Conservation (phyloP, 2,797 vertebrate genomes). For the Gephyroberyx darwinii region DNA sequence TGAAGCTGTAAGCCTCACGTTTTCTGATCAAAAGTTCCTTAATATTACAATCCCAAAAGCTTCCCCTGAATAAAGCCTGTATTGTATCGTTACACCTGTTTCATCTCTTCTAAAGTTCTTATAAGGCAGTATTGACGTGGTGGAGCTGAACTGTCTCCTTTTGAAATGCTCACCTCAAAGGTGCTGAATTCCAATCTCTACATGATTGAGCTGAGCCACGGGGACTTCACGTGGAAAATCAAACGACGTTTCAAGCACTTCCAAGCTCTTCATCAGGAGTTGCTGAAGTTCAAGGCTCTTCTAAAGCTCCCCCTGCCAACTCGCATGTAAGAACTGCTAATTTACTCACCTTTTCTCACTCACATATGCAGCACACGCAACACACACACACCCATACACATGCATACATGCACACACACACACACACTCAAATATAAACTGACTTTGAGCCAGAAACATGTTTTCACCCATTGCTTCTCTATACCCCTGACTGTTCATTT, state of each 20-base stretch:
- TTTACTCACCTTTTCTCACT: constrained; percentile 60
- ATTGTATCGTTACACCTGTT: constrained; percentile 40
- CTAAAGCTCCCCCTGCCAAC: constrained; percentile 74
- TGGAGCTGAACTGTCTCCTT: constrained; percentile 60
- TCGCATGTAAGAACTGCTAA: constrained; percentile 68
- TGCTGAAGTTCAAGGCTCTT: constrained; percentile 75
- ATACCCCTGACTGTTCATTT: constrained; percentile 58
- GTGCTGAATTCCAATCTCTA: constrained; percentile 76
- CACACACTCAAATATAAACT: constrained; percentile 10
- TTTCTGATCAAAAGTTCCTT: constrained; percentile 67
- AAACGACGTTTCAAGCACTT: constrained; percentile 78
- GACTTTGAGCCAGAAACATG: constrained; percentile 44
- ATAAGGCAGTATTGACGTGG: constrained; percentile 62
- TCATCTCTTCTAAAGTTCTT: constrained; percentile 69
- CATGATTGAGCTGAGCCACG: constrained; percentile 71
- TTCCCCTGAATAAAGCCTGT: constrained; percentile 61
- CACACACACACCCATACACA: constrained; percentile 11
- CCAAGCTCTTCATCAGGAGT: constrained; percentile 74
- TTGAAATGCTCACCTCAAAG: constrained; percentile 73
- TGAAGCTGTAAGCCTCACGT: constrained; percentile 50
- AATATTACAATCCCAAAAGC: constrained; percentile 63
- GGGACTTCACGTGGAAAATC: constrained; percentile 77
- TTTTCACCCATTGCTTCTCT: constrained; percentile 35
- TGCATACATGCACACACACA: constrained; percentile 14
- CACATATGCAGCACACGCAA: constrained; percentile 26